Conservation (phyloP, 2,888 invertebrate genomes). For the Platycnemis pennipes region DNA sequence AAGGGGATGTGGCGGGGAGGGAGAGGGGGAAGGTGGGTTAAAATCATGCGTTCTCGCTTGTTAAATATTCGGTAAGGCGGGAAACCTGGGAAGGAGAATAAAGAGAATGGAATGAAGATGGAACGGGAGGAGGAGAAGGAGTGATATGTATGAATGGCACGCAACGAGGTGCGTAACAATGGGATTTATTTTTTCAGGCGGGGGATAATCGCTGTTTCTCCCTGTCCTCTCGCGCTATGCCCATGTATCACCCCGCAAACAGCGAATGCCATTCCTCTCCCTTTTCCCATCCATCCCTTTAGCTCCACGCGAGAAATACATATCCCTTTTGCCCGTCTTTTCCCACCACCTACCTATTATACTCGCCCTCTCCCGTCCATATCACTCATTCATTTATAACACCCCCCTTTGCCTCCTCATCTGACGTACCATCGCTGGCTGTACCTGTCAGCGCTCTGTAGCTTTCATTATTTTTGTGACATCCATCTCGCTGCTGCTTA, state of each 20-base stretch:
- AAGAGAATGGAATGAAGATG: neutral
- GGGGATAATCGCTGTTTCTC: conserved; percentile 16
- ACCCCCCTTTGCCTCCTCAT: neutral
- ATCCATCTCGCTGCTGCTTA: conserved; percentile 22
- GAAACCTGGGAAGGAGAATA: neutral
- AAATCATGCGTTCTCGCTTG: neutral
- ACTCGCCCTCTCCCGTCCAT: neutral
- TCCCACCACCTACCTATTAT: neutral
- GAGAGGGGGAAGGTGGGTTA: neutral
- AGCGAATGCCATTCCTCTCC: neutral
- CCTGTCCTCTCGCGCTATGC: neutral
- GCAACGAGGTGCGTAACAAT: conserved; percentile 39
- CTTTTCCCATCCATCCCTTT: neutral
- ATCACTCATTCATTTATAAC: conserved; percentile 20
- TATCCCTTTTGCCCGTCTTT: neutral
- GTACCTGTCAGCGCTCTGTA: conserved; percentile 1
- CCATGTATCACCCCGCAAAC: neutral
- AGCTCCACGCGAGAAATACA: neutral
- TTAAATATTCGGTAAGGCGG: neutral
- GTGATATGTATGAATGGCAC: neutral
- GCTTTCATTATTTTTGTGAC: conserved; percentile 34
- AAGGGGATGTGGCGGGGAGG: neutral
- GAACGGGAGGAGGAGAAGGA: neutral
- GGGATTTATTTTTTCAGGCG: conserved; percentile 15
- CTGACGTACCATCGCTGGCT: conserved; percentile 4